Percentiles rank a stretch among this genome's conserved stretches.
phyloP scores from a whole-genome alignment of 2,888 invertebrate species.

The Latrodectus hesperus region DNA sequence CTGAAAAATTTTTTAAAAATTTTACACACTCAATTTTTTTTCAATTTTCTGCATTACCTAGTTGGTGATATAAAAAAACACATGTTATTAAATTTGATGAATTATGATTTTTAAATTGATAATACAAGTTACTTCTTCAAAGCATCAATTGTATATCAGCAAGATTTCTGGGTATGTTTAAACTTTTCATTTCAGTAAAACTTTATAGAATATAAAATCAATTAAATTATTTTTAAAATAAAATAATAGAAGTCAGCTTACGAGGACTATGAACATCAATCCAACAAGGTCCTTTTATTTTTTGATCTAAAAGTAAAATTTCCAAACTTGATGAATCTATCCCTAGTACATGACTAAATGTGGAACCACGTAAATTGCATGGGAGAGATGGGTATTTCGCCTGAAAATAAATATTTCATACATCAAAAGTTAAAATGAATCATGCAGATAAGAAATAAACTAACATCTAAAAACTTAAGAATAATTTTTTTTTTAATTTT shows the following conservation, averaged over 20 bases:
- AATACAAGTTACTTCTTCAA: background rate
- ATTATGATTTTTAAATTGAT: background rate
- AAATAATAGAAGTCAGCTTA: slow-evolving; percentile 71
- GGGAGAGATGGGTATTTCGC: slow-evolving; percentile 78
- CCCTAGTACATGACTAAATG: slow-evolving; percentile 94
- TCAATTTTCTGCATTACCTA: too few species aligned
- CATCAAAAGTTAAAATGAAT: background rate
- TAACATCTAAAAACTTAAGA: too few species aligned
- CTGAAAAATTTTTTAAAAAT: too few species aligned
- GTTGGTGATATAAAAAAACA: background rate
- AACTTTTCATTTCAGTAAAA: background rate
- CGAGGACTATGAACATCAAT: slow-evolving; percentile 83
- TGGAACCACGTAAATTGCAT: slow-evolving; percentile 79
- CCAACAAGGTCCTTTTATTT: slow-evolving; percentile 98
- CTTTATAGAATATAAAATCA: background rate
- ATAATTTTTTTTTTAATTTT: too few species aligned
- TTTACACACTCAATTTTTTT: too few species aligned
- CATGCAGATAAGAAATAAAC: too few species aligned
- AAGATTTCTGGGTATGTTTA: background rate
- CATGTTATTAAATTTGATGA: background rate
- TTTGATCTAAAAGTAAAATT: slow-evolving; percentile 88
- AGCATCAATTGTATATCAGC: background rate
- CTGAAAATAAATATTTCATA: slow-evolving; percentile 72
- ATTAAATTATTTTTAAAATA: too few species aligned
- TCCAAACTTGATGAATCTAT: slow-evolving; percentile 90